Evolutionary conservation across 2,113 vertebrate genomes (phyloP), one percentile per base, ranked within the genome.

Genomic region (Cochlearius cochlearius): DNA sequence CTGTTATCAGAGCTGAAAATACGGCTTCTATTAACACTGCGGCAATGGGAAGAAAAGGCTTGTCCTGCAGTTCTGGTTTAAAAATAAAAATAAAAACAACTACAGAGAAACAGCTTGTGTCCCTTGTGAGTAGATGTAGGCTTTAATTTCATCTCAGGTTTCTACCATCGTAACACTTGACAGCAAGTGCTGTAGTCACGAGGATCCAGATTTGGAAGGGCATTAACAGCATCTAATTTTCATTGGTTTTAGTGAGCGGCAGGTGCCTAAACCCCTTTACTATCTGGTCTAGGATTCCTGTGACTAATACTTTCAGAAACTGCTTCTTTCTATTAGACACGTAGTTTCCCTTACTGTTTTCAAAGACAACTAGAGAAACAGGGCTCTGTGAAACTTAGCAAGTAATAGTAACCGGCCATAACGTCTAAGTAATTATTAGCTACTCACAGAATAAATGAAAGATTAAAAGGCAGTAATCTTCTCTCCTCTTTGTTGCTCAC

Each of bases 391-490:
- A 93, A 97, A 89, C 86, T 95, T 97, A 80, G 88, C 97, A 97
- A 97, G 91, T 91, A 85, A 88, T 92, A 90, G 86, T 86, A 94
- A 95, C 92, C 96, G 96, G 92, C 90, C 96, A 43, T 95, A 94
- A 89, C 7, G 16, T 93, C 86, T 96, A 94, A 94, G 94, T 96
- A 97, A 94, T 97, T 94, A 97, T 97, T 97, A 97, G 95, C 88
- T 88, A 94, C 83, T 83, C 60, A 82, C 59, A 92, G 90, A 95
- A 97, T 85, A 97, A 93, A 90, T 83, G 80, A 88, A 95, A 96
- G 96, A 95, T 91, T 96, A 94, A 91, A 95, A 97, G 83, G 88
- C 83, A 91, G 87, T 97, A 95, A 97, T 97, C 93, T 96, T 96
- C 95, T 96, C 97, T 96, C 75, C 87, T 96, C 88, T 95, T 97